Conservation (phyloP, 1,140 invertebrate species). For the Triops longicaudatus region DNA sequence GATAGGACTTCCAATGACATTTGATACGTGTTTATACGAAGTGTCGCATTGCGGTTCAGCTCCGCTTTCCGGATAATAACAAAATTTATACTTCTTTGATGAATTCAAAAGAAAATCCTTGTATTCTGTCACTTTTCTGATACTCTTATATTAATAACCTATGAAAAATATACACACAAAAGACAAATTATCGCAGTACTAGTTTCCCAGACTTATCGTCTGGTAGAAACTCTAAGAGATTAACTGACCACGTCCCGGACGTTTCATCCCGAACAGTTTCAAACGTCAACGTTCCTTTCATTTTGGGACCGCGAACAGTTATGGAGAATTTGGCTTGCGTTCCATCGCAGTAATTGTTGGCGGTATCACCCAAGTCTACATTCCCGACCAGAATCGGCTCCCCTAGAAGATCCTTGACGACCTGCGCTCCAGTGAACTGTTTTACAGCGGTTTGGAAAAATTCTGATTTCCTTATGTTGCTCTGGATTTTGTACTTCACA, state of each 20-base stretch:
- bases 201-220: background rate
- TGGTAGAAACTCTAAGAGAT: background rate
- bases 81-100: background rate
- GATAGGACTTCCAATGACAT: no score
- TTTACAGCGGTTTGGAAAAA: conserved; percentile 51
- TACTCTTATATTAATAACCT: background rate
- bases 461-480: conserved; percentile 42
- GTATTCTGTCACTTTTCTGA: background rate
- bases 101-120: background rate
- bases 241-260: background rate
- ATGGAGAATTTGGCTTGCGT: conserved; percentile 49
- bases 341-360: conserved; percentile 47
- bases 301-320: conserved; percentile 50
- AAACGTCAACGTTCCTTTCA: conserved; percentile 48
- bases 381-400: conserved; percentile 53
- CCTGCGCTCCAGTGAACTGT: conserved; percentile 44
- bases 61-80: no score
- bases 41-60: no score
- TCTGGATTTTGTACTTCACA: conserved; percentile 41
- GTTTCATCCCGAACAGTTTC: conserved; percentile 41
- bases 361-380: conserved; percentile 47
- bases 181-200: background rate
- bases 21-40: no score
- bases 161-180: background rate
- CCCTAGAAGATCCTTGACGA: conserved; percentile 50